phyloP scores from a whole-genome alignment of 2,113 vertebrate genomes.

The Ptyas mucosa region DNA sequence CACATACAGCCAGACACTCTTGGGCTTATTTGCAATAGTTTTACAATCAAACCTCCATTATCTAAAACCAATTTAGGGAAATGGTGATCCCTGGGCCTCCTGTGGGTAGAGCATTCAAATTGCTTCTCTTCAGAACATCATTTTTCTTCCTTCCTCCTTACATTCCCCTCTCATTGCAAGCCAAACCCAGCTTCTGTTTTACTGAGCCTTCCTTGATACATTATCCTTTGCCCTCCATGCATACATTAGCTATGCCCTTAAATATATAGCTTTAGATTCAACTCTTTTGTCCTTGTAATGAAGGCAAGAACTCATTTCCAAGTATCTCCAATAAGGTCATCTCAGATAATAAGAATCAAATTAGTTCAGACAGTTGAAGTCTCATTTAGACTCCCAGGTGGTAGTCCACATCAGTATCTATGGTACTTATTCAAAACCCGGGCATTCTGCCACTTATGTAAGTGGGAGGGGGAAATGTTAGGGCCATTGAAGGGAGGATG shows the following conservation, averaged over 20 bases:
- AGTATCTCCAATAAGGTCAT: constrained; percentile 62
- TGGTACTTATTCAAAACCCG: neutral
- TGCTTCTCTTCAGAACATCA: constrained; percentile 57
- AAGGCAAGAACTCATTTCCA: constrained; percentile 61
- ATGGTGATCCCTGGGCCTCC: constrained; percentile 36
- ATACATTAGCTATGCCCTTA: constrained; percentile 59
- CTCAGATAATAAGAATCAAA: constrained; percentile 64
- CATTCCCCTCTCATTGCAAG: constrained; percentile 52
- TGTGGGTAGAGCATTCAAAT: constrained; percentile 51
- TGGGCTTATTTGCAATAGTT: constrained; percentile 35
- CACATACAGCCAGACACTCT: constrained; percentile 3
- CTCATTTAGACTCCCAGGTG: constrained; percentile 50
- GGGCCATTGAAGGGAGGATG: neutral
- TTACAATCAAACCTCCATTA: constrained; percentile 51
- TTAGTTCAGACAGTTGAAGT: constrained; percentile 59
- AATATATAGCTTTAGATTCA: constrained; percentile 12
- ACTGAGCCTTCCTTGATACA: constrained; percentile 45
- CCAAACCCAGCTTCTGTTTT: constrained; percentile 44
- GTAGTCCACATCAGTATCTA: constrained; percentile 32
- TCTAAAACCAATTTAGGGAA: constrained; percentile 56
- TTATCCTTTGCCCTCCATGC: constrained; percentile 61
- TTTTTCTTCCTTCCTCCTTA: constrained; percentile 48
- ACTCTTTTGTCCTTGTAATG: constrained; percentile 58
- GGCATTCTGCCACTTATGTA: neutral
- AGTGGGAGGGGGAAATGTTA: neutral